Conservation (phyloP, 1,140 invertebrate species). For the Diploscapter pachys region DNA sequence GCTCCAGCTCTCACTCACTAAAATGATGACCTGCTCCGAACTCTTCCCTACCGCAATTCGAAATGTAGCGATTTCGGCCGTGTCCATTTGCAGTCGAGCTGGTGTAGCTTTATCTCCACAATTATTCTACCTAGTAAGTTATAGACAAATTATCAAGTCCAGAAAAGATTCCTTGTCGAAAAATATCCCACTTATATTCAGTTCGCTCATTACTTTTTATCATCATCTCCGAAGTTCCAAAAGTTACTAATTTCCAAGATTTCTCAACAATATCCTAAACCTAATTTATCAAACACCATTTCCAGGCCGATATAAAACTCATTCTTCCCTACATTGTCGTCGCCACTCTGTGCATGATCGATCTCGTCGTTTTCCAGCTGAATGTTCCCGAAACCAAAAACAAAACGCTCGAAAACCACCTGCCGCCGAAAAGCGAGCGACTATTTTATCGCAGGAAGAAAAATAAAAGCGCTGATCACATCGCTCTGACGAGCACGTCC, state of each 20-base stretch:
- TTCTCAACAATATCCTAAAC: no score
- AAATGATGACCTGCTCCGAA: slow-evolving; percentile 31
- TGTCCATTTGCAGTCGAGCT: slow-evolving; percentile 29
- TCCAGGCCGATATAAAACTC: slow-evolving; percentile 20
- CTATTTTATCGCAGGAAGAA: no score
- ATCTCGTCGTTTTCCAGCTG: no score
- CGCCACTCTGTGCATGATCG: no score
- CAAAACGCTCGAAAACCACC: no score
- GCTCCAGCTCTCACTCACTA: slow-evolving; percentile 35
- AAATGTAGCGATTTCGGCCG: slow-evolving; percentile 25
- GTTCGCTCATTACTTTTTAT: no score
- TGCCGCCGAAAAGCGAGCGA: no score
- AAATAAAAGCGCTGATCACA: no score
- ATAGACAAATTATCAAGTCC: slow-evolving; percentile 18
- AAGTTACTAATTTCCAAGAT: no score
- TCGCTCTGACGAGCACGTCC: no score
- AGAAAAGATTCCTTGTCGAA: not conserved
- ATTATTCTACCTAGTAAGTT: slow-evolving; percentile 37
- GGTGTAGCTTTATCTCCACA: slow-evolving; percentile 32
- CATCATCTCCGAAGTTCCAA: no score
- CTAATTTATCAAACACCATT: not conserved
- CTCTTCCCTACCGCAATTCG: slow-evolving; percentile 36
- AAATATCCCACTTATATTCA: not conserved
- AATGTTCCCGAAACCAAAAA: not conserved
- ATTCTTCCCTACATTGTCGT: slow-evolving; percentile 20